phyloP scores from a whole-genome alignment of 2,888 invertebrate species.

The Limnephilus rhombicus region DNA sequence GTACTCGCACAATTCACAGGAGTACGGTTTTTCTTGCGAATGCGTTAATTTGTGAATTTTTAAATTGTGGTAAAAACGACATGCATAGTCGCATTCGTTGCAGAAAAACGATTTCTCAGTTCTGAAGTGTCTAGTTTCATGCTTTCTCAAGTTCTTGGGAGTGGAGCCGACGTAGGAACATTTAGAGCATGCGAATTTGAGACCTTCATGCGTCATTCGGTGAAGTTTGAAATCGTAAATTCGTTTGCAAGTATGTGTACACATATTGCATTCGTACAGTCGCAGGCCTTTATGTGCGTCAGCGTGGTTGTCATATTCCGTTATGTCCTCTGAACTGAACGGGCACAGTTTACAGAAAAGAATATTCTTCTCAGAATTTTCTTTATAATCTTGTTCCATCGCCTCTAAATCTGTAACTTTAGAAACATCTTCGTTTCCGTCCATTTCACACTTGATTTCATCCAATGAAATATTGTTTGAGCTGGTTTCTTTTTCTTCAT shows the following conservation, averaged over 20 bases:
- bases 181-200: neutral
- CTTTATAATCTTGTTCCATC: neutral
- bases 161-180: slow-evolving; percentile 10
- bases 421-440: neutral
- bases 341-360: slow-evolving; percentile 22
- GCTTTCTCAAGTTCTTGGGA: slow-evolving; percentile 8
- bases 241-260: neutral
- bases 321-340: neutral
- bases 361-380: neutral
- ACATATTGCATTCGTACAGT: slow-evolving; percentile 5
- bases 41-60: slow-evolving; percentile 39
- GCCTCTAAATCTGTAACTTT: neutral
- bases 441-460: neutral
- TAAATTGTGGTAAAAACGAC: slow-evolving; percentile 10
- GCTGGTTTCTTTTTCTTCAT: neutral
- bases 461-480: neutral
- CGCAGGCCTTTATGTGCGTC: slow-evolving; percentile 14
- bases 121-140: slow-evolving; percentile 3
- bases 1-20: slow-evolving; percentile 3
- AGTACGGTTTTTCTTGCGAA: neutral
- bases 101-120: neutral
- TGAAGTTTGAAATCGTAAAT: slow-evolving; percentile 23
- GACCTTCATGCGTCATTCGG: slow-evolving; percentile 5
- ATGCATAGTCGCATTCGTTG: slow-evolving; percentile 21
- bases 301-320: neutral